Base-by-base conservation (phyloP, 2,888 invertebrate species). In the Endotricha flammealis region DNA sequence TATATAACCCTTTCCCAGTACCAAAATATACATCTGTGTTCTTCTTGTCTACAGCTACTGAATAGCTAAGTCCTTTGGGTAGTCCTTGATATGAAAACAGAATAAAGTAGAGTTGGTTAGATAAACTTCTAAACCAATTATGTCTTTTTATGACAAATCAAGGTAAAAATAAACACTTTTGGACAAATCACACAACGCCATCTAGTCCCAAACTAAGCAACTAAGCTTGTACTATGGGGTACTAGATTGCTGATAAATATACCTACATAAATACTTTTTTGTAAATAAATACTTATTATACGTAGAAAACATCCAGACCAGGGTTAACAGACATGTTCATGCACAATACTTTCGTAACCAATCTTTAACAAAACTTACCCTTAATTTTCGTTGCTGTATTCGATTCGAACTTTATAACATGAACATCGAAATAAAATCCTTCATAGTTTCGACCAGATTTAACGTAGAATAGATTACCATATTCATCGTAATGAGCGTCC, bases 391-490 rank as follows among this genome's bases (percentile, higher is more conserved):
- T 49, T 11, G 74, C 53, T 9, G 33, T 40, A 3, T 50, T 51
- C 1, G 60, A 58, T 35, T 71, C 59, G 12, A 47, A 51, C 42
- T 64, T 71, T 9, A 82, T 57, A 11, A 78, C 34, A 38, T 70
- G 64, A 6, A 66, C 57, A 44, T 80, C 66, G 32, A 70, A 81
- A 39, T 57, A 65, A 38, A 64, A 76, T 3, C 73, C 77, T 2
- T 66, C 50, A 1, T 49, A 48, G 28, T 65, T 65, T 32, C 50
- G 54, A 13, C 63, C 66, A 1, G 66, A 60, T 44, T 69, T 64
- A 2, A 83, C 74, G 22, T 62, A 83, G 45, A 83, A 82, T 20
- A 82, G 47, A 47, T 82, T 81, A 1, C 80, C 82, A 13, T 55
- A 65, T 1, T 44, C 54, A 41, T 82, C 82, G 29, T 62, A 81